Evolutionary conservation across 2,888 invertebrate species (phyloP), one percentile per base, ranked within the genome.

Genomic region (Holacanthella duospinosa): DNA sequence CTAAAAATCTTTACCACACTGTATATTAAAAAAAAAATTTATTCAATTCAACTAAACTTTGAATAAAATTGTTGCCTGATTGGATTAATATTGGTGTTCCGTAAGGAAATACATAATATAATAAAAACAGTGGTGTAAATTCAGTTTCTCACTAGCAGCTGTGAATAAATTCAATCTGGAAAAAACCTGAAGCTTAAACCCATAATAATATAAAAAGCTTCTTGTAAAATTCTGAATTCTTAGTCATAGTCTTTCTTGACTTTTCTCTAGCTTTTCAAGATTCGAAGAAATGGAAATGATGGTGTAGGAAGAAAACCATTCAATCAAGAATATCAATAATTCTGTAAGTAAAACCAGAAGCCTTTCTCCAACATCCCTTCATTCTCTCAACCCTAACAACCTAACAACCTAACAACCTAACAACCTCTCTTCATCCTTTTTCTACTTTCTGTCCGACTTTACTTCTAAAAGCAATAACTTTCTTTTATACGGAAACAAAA

Each of bases 381-480:
- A 12, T n/a, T n/a, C n/a, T n/a, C n/a, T n/a, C n/a, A n/a, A n/a
- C n/a, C n/a, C n/a, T n/a, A n/a, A n/a, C n/a, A n/a, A n/a, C n/a
- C n/a, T n/a, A n/a, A n/a, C n/a, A n/a, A n/a, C n/a, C n/a, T n/a
- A n/a, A n/a, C n/a, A n/a, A n/a, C n/a, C n/a, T n/a, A n/a, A n/a
- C n/a, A n/a, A n/a, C n/a, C n/a, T n/a, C n/a, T n/a, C n/a, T n/a
- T n/a, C 53, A 12, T 53, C 6, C 21, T 21, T n/a, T 6, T 53
- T 24, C 53, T n/a, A 53, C n/a, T 12, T 53, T 53, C 21, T 24
- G 9, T 6, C 53, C 24, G 19, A 24, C n/a, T 27, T 55, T 12
- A 29, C 29, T 57, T 57, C 19, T 57, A 57, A 57, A 57, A 57
- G 16, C 57, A 57, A 57, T 57, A 57, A 57, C 57, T 57, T 29